These are phyloP conservation scores for Pitangus sulphuratus DNA, from an alignment of 2,797 vertebrate genomes.

Conservation along the genomic window DNA sequence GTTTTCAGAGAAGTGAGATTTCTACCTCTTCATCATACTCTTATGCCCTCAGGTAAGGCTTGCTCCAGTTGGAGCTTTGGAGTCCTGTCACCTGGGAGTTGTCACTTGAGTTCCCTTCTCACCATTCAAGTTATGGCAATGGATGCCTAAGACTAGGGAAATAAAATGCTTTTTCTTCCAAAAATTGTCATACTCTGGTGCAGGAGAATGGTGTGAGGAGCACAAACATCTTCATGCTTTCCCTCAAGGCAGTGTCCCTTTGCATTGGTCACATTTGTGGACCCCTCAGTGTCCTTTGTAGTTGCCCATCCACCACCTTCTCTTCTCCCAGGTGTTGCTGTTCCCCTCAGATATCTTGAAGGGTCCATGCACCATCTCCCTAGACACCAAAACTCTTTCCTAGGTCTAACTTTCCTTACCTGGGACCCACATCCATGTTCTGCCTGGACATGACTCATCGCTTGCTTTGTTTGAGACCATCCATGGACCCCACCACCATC, in stretches of 20 bases:
- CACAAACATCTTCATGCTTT: background rate
- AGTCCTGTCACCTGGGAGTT: background rate
- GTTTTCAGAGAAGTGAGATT: background rate
- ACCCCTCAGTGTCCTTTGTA: background rate
- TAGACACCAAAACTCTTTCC: background rate
- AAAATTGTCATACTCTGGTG: background rate
- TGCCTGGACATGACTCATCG: accelerated
- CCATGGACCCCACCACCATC: accelerated
- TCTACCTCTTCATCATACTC: background rate
- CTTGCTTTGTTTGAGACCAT: background rate
- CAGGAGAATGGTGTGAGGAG: background rate
- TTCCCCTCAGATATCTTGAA: background rate
- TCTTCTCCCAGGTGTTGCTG: background rate
- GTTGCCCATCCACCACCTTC: background rate
- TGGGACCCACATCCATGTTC: background rate
- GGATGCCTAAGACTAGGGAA: background rate
- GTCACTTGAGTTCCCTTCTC: background rate
- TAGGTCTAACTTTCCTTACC: background rate
- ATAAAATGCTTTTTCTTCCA: background rate
- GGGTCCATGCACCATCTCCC: accelerated
- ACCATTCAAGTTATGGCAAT: background rate
- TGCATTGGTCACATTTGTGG: background rate
- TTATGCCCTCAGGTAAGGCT: background rate
- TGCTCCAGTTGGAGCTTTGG: background rate
- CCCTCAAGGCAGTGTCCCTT: background rate